Evolutionary conservation across 2,888 invertebrate species (phyloP).

Genomic region (Argyresthia goedartella): DNA sequence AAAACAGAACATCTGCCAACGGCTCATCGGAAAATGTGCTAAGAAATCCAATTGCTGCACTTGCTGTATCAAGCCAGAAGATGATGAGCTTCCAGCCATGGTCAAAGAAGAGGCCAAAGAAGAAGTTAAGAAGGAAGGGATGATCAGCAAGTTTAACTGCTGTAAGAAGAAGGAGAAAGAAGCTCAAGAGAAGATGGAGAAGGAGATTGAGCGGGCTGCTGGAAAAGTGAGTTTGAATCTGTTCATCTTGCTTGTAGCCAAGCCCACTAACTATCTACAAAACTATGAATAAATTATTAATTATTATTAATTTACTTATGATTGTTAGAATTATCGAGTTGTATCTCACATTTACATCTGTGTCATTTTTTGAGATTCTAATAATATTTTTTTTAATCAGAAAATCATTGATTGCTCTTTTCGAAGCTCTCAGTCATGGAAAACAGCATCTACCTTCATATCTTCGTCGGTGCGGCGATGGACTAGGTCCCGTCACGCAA

Average conservation of each 20-base stretch:
- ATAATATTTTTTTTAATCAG: too few species aligned
- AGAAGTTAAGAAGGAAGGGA: conserved; percentile 25
- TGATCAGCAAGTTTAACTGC: conserved; percentile 44
- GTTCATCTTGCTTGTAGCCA: neutral
- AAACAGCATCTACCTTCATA: too few species aligned
- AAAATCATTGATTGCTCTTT: too few species aligned
- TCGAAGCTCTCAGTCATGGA: too few species aligned
- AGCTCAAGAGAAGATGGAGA: conserved; percentile 31
- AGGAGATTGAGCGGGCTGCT: conserved; percentile 44
- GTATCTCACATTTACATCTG: too few species aligned
- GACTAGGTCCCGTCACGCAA: too few species aligned
- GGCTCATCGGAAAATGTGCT: conserved; percentile 47
- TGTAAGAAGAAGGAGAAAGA: conserved; percentile 48
- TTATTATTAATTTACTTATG: too few species aligned
- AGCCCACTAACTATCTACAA: too few species aligned
- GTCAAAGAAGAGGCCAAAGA: conserved; percentile 13
- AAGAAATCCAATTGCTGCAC: conserved; percentile 52
- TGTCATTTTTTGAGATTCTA: too few species aligned
- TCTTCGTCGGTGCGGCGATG: too few species aligned
- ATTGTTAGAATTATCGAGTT: too few species aligned
- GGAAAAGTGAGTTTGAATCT: conserved; percentile 41
- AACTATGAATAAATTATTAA: too few species aligned
- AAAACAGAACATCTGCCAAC: conserved; percentile 43
- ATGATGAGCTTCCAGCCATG: conserved; percentile 15
- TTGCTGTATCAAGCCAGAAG: conserved; percentile 46